phyloP scores from a whole-genome alignment of 2,113 vertebrate species.

The Nycticebus coucang region DNA sequence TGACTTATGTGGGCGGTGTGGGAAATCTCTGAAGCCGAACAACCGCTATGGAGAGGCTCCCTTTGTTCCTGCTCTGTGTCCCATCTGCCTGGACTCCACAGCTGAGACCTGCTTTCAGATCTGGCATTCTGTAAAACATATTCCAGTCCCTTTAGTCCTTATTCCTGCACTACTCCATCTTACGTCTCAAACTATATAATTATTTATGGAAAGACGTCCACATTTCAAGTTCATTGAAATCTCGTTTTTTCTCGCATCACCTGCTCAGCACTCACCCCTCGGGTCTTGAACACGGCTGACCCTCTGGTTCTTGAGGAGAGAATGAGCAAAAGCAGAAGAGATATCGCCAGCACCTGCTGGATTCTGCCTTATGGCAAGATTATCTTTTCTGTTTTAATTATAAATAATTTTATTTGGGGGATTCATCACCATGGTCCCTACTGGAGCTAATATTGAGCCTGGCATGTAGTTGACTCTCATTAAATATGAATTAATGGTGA shows the following conservation, averaged over 20 bases:
- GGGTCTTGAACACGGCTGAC: fast-evolving
- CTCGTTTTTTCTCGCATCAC: neutral
- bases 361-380: fast-evolving
- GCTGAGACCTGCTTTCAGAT: neutral
- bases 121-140: neutral
- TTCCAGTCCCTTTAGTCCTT: neutral
- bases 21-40: neutral
- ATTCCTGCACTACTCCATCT: neutral
- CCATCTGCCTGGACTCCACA: neutral
- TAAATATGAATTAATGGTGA: neutral
- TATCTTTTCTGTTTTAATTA: neutral
- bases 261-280: neutral
- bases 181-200: neutral
- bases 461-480: no score
- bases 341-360: fast-evolving
- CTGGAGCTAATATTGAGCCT: neutral
- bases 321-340: neutral
- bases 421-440: neutral
- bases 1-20: no score
- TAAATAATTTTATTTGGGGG: neutral
- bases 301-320: fast-evolving
- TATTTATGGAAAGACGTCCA: fast-evolving
- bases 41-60: fast-evolving
- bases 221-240: no score
- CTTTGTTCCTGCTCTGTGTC: neutral